A percentile compares a stretch with the other conserved stretches of the same genome.
These are phyloP conservation scores for Rhamnusium bicolor DNA, from an alignment of 2,888 invertebrate genomes.

Conservation along the genomic window DNA sequence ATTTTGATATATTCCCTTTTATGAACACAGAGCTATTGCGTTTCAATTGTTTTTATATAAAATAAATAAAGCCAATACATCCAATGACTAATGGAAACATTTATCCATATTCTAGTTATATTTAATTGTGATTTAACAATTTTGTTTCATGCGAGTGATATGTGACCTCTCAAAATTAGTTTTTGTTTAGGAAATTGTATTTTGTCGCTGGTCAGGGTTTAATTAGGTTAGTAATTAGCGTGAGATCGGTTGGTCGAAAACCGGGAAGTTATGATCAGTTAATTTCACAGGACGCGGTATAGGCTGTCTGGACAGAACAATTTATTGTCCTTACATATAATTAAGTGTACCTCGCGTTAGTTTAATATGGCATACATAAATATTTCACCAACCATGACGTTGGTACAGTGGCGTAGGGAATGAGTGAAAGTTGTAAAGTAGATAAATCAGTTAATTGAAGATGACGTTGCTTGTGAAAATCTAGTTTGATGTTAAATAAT, in stretches of 20 bases:
- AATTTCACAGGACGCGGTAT: conserved; percentile 61
- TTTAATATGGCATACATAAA: conserved; percentile 53
- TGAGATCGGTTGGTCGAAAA: conserved; percentile 61
- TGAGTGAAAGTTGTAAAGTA: background rate
- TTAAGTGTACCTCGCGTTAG: conserved; percentile 58
- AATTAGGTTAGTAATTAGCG: conserved; percentile 52
- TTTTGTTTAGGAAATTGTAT: conserved; percentile 44
- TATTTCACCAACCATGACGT: conserved; percentile 30
- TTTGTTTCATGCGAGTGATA: conserved; percentile 30
- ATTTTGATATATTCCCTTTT: background rate
- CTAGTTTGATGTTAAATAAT: too few relatives aligned
- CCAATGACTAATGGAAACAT: conserved; percentile 1
- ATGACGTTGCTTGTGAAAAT: too few relatives aligned
- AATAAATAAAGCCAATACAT: conserved; percentile 7
- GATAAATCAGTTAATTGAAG: too few relatives aligned
- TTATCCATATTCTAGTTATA: conserved; percentile 3
- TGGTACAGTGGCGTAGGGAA: background rate
- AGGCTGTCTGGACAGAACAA: conserved; percentile 59
- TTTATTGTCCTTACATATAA: conserved; percentile 61
- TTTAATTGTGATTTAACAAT: conserved; percentile 20
- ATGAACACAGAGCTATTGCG: background rate
- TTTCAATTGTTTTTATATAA: background rate
- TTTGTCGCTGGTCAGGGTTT: conserved; percentile 43
- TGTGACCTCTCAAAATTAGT: conserved; percentile 33
- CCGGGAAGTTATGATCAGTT: conserved; percentile 66